Base-by-base conservation (phyloP, 2,797 vertebrate species). In the Microctenopoma lineatum region DNA sequence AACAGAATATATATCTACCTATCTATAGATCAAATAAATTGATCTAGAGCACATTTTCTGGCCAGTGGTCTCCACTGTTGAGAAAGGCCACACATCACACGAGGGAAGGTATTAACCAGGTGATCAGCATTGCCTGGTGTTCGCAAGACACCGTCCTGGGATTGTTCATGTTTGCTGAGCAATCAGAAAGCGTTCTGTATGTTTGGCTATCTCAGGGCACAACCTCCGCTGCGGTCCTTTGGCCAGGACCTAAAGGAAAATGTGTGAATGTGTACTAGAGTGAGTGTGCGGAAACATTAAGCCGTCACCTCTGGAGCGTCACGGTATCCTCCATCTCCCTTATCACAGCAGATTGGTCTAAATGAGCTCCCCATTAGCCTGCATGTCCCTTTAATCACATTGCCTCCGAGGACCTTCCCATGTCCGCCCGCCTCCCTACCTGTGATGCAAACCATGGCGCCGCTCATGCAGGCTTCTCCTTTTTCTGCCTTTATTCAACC, bases 341-440 rank as follows among this genome's bases (percentile, higher is more conserved):
- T 81, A 87, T 84, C 77, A 73, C 75, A 66, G 81, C 80, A 57
- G 83, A 90, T 80, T 73, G 79, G 67, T 59, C 80, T 79, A 84
- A 91, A 89, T 77, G 72, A 89, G 83, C 57, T 56, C 68, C 84
- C 80, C 73, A 85, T 87, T 88, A 90, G 73, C 59, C 66, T 32
- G 72, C 71, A 38, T 21, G 65, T 73, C 74, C 83, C 75, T 79
- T 84, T 87, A 87, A 90, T 90, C 80, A 71, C 63, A 5, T 27
- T 0, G 52, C 79, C 85, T 78, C 81, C 13, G 70, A 84, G 71
- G 84, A 62, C 69, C 65, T 51, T 51, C 7, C 16, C 3, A 38
- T 59, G 57, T 59, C 53, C 26, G 27, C 47, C 76, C 2, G 51
- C 51, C 73, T 2, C 46, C 39, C 56, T 50, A 54, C 10, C 59